Evolutionary conservation across 2,888 invertebrate species (phyloP), one percentile per base, ranked within the genome.

Genomic region (Leuctra nigra): DNA sequence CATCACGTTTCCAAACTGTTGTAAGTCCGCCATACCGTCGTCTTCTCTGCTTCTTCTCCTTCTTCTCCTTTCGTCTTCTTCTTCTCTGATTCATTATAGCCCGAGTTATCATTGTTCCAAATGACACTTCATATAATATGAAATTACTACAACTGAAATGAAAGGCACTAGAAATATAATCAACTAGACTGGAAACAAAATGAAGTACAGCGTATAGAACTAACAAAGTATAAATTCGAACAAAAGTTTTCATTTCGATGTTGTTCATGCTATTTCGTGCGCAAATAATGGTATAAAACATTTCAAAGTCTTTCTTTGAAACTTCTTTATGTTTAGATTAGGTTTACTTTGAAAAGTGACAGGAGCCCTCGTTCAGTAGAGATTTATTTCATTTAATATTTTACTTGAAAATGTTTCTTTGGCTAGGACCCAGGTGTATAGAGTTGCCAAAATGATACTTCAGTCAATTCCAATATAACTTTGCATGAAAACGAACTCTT

Each of bases 111-210:
- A 48, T 48, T 48, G 48, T 48, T 48, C 20, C 24, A 25, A 48
- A 48, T 48, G 48, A 48, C 48, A 48, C 48, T n/a, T 48, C 29
- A 48, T 33, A 48, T 48, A 48, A 48, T 48, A 48, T 48, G 29
- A 29, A 48, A 48, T 48, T 48, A 48, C 16, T 48, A 48, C 48
- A 48, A 48, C 48, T 48, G 16, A 48, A 48, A 48, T 48, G 48
- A 48, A 48, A 48, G 48, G 29, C 48, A 29, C 48, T 25, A 29
- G 48, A 25, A 14, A 29, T 48, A 48, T 48, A 29, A 48, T 48
- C 48, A 48, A 29, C 48, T 25, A 33, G 48, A 48, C 48, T 48
- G 48, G 48, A 48, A 48, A 48, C 16, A 14, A 48, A 29, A 48
- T 48, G 25, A 48, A 48, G 48, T 14, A 48, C 29, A 48, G 48